Conservation (phyloP, 2,113 vertebrate genomes). For the Motacilla alba region DNA sequence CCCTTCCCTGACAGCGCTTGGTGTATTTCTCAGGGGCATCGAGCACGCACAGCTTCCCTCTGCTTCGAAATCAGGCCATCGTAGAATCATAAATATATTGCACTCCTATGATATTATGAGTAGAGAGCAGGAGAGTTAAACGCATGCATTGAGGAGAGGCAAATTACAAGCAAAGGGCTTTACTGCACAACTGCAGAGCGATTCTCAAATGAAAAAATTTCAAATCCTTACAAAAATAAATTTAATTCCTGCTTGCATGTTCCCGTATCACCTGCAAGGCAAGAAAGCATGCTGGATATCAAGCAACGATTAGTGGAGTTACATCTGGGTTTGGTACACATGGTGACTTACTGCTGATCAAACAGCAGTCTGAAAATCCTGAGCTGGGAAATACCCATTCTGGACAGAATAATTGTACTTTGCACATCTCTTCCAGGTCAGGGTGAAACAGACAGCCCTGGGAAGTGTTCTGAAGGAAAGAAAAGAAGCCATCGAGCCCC, state of each 20-base stretch:
- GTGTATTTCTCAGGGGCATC: not conserved
- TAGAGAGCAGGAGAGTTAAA: conserved; percentile 17
- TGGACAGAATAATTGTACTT: not conserved
- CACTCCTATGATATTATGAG: conserved; percentile 24
- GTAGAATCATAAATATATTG: conserved; percentile 40
- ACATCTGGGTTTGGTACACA: not conserved
- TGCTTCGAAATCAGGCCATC: conserved; percentile 40
- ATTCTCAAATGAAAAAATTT: not conserved
- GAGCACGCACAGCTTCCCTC: not conserved
- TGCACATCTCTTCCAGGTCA: not conserved
- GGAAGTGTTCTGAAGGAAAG: not conserved
- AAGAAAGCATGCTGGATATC: not conserved
- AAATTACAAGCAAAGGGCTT: not conserved
- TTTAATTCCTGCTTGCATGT: not conserved
- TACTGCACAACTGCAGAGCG: not conserved
- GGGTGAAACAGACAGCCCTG: not conserved
- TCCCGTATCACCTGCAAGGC: not conserved
- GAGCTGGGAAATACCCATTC: not conserved
- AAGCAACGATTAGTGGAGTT: not conserved
- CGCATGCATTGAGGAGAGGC: not conserved
- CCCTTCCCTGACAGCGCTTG: not conserved
- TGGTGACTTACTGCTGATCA: not conserved
- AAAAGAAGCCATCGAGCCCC: not conserved
- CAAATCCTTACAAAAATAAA: not conserved
- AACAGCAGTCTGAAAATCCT: not conserved